phyloP scores from a whole-genome alignment of 2,888 invertebrate species.

The Maniola hyperantus region DNA sequence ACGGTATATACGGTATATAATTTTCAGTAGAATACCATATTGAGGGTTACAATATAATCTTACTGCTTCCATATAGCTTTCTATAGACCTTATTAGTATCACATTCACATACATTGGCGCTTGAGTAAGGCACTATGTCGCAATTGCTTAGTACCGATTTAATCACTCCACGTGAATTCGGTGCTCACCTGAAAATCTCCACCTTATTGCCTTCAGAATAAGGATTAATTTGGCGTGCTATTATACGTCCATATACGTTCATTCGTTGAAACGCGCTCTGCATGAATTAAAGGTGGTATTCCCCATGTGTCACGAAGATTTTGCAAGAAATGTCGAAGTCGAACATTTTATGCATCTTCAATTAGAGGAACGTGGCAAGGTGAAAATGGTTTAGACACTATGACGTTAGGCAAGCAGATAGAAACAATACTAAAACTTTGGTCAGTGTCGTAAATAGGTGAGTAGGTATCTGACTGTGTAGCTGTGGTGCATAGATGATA shows the following conservation, averaged over 20 bases:
- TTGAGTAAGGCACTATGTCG: constrained; percentile 2
- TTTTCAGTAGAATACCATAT: not conserved
- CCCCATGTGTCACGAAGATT: not conserved
- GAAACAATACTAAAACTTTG: too few relatives aligned
- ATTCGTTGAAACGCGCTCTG: not conserved
- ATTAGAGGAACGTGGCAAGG: not conserved
- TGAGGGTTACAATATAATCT: not conserved
- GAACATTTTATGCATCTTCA: constrained; percentile 1
- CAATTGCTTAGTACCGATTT: constrained; percentile 13
- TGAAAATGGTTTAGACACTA: not conserved
- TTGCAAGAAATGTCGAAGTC: not conserved
- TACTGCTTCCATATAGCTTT: not conserved
- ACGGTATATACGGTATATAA: too few relatives aligned
- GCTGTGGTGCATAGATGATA: too few relatives aligned
- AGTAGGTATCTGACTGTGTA: too few relatives aligned
- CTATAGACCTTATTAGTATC: constrained; percentile 1
- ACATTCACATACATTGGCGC: constrained; percentile 1
- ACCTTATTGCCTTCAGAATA: not conserved
- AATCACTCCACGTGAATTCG: not conserved
- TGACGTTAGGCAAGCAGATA: too few relatives aligned
- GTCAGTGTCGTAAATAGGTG: too few relatives aligned
- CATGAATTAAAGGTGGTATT: not conserved
- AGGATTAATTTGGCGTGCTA: not conserved
- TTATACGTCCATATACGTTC: too few relatives aligned
- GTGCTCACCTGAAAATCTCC: not conserved